phyloP scores from a whole-genome alignment of 2,888 invertebrate species.

The Euclidia mi region DNA sequence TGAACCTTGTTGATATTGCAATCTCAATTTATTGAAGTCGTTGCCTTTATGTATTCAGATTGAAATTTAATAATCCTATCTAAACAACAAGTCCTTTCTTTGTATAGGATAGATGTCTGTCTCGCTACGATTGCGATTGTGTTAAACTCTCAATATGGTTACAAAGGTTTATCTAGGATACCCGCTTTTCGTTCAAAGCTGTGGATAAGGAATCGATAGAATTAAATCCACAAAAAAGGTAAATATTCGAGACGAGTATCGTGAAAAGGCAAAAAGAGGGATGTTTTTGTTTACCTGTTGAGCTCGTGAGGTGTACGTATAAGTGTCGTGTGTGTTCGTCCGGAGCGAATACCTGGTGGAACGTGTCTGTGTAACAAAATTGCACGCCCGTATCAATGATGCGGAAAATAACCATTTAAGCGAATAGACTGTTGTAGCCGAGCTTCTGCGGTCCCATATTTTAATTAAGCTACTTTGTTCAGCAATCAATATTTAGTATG shows the following conservation, averaged over 20 bases:
- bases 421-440: no score
- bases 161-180: not conserved
- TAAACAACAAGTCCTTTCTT: no score
- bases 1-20: no score
- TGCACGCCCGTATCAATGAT: slow-evolving; percentile 47
- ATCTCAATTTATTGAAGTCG: no score
- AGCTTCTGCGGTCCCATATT: not conserved
- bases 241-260: slow-evolving; percentile 30
- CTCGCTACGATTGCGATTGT: no score
- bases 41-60: slow-evolving; percentile 9
- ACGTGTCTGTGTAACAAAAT: slow-evolving; percentile 29
- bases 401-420: slow-evolving; percentile 47
- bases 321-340: slow-evolving; percentile 23
- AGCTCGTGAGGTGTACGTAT: slow-evolving; percentile 28
- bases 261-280: slow-evolving; percentile 37
- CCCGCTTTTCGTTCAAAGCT: slow-evolving; percentile 9
- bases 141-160: no score
- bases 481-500: not conserved
- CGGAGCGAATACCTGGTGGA: slow-evolving; percentile 16
- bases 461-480: not conserved
- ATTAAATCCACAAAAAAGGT: slow-evolving; percentile 14
- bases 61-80: slow-evolving; percentile 15
- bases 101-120: no score
- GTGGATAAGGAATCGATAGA: slow-evolving; percentile 16
- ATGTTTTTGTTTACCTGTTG: slow-evolving; percentile 64